phyloP scores from a whole-genome alignment of 2,797 vertebrate genomes.

The Antrozous pallidus region DNA sequence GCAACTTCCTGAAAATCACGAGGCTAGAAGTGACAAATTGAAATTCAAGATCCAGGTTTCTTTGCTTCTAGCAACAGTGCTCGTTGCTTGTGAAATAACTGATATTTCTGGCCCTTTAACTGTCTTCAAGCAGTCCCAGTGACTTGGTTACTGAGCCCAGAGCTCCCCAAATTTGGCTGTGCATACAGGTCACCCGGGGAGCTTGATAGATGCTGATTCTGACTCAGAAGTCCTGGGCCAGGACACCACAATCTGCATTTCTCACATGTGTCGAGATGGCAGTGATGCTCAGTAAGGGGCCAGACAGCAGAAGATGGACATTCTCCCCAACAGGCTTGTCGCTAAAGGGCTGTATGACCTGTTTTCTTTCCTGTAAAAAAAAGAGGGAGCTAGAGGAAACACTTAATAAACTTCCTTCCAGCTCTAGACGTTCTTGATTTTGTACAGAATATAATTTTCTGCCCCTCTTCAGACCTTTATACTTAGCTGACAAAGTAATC shows the following conservation, averaged over 20 bases:
- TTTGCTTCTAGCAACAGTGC: neutral
- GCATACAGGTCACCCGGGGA: neutral
- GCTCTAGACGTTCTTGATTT: constrained; percentile 18
- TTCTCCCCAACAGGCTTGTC: neutral
- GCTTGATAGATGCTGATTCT: constrained; percentile 25
- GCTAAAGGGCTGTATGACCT: neutral
- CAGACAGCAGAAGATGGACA: neutral
- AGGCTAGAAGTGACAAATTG: neutral
- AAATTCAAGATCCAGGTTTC: constrained; percentile 34
- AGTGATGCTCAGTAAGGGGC: neutral
- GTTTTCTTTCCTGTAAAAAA: constrained; percentile 25
- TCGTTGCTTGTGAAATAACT: neutral
- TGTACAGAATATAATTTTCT: constrained; percentile 22
- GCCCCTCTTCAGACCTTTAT: neutral
- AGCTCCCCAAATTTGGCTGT: neutral
- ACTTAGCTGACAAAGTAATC: constrained; percentile 19
- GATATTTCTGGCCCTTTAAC: neutral
- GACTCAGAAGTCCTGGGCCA: neutral
- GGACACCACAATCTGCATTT: neutral
- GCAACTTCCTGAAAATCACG: constrained; percentile 52
- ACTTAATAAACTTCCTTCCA: neutral
- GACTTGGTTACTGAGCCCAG: neutral
- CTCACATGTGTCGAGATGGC: neutral
- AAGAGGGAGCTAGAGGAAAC: neutral
- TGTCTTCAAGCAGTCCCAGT: constrained; percentile 23